Evolutionary conservation across 2,113 vertebrate genomes (phyloP), one percentile per base, ranked within the genome.

Genomic region (Andinoacara biseriatus): DNA sequence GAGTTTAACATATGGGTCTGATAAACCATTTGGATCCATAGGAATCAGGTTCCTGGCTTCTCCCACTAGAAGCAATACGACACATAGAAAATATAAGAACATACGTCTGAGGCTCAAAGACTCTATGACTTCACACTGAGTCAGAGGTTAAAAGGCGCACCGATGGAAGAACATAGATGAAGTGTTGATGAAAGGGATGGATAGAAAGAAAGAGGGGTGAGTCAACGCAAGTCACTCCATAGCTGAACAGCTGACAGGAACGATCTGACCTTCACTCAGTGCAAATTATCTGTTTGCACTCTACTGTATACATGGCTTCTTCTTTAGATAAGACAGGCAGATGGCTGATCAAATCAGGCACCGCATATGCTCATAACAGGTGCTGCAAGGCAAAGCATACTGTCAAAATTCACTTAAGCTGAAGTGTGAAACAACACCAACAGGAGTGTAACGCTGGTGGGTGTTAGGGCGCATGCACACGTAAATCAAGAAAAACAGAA

Each of bases 21-120:
- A 99, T 81, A 97, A 96, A 58, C 98, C 98, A 20, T 99, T 99
- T 15, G 98, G 98, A 92, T 99, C 98, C 98, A 99, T 99, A 18
- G 98, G 98, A 92, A 99, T 99, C 63, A 99, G 94, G 89, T 99
- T 99, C 89, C 97, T 97, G 58, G 97, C 98, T 76, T 99, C 98
- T 76, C 97, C 95, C 82, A 99, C 98, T 99, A 31, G 22, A 82
- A 62, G 54, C 54, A 24, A 58, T 9, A 58, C 0, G 5, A 31
- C 52, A 72, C 46, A 80, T 7, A 67, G 18, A 78, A n/a, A 80
- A 9, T 62, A 15, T 54, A 54, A 14, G 46, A 10, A 24, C 24
- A 29, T 58, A 13, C 3, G 7, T 7, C 7, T 54, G 49, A 58
- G 54, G 78, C 9, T 33, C 58, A 57, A 26, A 38, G 40, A 81